These are phyloP conservation scores for Trilocha varians DNA, from an alignment of 2,888 invertebrate genomes.

Conservation along the genomic window DNA sequence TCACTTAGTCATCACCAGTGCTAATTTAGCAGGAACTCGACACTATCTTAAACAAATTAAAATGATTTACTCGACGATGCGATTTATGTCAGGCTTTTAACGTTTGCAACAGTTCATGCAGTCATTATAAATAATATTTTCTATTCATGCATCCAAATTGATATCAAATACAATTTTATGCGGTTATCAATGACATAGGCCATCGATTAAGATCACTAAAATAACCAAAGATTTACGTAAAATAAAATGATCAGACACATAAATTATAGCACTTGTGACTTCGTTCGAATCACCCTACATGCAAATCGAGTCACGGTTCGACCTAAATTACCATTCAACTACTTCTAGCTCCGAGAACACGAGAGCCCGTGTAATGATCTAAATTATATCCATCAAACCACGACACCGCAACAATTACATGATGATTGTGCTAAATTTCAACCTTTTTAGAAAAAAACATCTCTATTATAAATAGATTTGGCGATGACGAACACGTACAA, in stretches of 20 bases:
- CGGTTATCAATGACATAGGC: too few relatives aligned
- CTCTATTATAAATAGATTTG: constrained; percentile 66
- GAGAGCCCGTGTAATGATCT: constrained; percentile 39
- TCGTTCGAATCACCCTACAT: constrained; percentile 47
- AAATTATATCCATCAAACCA: constrained; percentile 53
- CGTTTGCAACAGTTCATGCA: not conserved
- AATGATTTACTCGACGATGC: not conserved
- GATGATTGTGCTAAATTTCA: constrained; percentile 42
- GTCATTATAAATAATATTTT: too few relatives aligned
- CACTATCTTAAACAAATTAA: not conserved
- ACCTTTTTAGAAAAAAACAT: constrained; percentile 37
- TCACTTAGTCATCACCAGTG: constrained; percentile 43
- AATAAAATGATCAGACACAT: constrained; percentile 46
- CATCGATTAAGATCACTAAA: too few relatives aligned
- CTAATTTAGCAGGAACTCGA: too few relatives aligned
- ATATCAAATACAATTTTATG: too few relatives aligned
- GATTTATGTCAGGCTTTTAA: not conserved
- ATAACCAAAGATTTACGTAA: constrained; percentile 41
- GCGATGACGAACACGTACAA: constrained; percentile 38
- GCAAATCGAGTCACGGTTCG: constrained; percentile 65
- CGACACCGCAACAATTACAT: constrained; percentile 46
- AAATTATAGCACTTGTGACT: constrained; percentile 41
- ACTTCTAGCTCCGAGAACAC: constrained; percentile 40
- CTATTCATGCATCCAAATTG: too few relatives aligned
- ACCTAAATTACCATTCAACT: constrained; percentile 52